Evolutionary conservation across 2,113 vertebrate species (phyloP).

Genomic region (Urocolius indicus): DNA sequence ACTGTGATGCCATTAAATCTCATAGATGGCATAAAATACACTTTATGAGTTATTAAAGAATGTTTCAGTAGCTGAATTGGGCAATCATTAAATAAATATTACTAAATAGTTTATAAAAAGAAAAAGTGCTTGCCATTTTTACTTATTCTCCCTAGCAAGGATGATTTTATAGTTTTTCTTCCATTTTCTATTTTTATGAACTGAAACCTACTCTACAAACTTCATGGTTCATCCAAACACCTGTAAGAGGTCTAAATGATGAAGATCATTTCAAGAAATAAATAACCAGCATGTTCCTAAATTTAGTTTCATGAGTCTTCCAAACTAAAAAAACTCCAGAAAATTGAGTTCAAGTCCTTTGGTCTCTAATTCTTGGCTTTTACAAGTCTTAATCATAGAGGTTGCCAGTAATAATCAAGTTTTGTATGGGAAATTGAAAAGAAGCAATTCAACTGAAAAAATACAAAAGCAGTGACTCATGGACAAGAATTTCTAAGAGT

Average conservation of each 20-base stretch:
- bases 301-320: neutral
- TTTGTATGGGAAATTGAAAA: neutral
- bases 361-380: neutral
- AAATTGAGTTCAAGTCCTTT: neutral
- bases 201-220: neutral
- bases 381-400: neutral
- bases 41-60: constrained; percentile 64
- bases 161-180: neutral
- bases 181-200: neutral
- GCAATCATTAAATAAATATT: constrained; percentile 69
- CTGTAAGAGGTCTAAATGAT: neutral
- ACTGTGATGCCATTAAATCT: constrained; percentile 54
- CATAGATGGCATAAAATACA: constrained; percentile 39
- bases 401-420: neutral
- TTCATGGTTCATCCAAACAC: neutral
- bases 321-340: neutral
- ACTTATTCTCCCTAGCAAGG: neutral
- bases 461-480: neutral
- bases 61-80: constrained; percentile 35
- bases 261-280: neutral
- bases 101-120: constrained; percentile 60
- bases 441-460: neutral
- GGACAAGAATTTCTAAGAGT: neutral
- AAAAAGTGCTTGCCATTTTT: constrained; percentile 20
- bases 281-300: neutral